A percentile compares a stretch with the other conserved stretches of the same genome.
phyloP scores from a whole-genome alignment of 1,140 invertebrate species.

The Drosophila asahinai region DNA sequence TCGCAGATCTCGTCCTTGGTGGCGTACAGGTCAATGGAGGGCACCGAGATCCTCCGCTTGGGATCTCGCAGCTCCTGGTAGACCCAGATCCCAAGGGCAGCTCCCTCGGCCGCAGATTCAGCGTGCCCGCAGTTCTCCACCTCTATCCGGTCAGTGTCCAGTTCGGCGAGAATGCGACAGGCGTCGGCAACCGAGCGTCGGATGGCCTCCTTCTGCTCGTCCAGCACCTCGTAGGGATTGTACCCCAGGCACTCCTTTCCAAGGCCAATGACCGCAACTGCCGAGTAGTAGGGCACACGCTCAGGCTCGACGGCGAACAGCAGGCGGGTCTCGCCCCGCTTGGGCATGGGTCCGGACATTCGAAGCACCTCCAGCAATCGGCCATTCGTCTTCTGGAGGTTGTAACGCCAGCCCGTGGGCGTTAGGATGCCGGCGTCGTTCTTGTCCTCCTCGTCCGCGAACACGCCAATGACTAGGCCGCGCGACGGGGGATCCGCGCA shows the following conservation, averaged over 20 bases:
- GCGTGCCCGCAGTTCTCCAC: slow-evolving; percentile 91
- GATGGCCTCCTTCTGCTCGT: slow-evolving; percentile 90
- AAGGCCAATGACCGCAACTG: slow-evolving; percentile 90
- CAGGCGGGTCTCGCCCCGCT: slow-evolving; percentile 72
- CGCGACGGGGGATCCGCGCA: slow-evolving; percentile 81
- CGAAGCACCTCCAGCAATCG: slow-evolving; percentile 76
- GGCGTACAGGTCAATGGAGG: slow-evolving; percentile 84
- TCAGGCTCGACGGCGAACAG: slow-evolving; percentile 85
- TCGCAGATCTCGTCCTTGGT: slow-evolving; percentile 85
- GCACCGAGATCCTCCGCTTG: slow-evolving; percentile 58
- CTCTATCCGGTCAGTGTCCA: slow-evolving; percentile 88
- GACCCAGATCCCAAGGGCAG: slow-evolving; percentile 86
- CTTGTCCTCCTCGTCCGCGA: slow-evolving; percentile 81
- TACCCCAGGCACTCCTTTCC: slow-evolving; percentile 88
- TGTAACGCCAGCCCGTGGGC: slow-evolving; percentile 73
- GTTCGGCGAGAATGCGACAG: slow-evolving; percentile 58
- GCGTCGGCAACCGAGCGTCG: slow-evolving; percentile 90
- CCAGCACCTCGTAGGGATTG: slow-evolving; percentile 88
- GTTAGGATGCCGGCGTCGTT: slow-evolving; percentile 76
- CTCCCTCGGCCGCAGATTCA: slow-evolving; percentile 92
- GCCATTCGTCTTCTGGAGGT: slow-evolving; percentile 78
- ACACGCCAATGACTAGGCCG: slow-evolving; percentile 77
- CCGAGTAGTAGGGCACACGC: slow-evolving; percentile 86
- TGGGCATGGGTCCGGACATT: slow-evolving; percentile 82
- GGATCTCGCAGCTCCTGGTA: slow-evolving; percentile 84